Base-by-base conservation (phyloP, 2,888 invertebrate species). In the Cylloceria caligata region DNA sequence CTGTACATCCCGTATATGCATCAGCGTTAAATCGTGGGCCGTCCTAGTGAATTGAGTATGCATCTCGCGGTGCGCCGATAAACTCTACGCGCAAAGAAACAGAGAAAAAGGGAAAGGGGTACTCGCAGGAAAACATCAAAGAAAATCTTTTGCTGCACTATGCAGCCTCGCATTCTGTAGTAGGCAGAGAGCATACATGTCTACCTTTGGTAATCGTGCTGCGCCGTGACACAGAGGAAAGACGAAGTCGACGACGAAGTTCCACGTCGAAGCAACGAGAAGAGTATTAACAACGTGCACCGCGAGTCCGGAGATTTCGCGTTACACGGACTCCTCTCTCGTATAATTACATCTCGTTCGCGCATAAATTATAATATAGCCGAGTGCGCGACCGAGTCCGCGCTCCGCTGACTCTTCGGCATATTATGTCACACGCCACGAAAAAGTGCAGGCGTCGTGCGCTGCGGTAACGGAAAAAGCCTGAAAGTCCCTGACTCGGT, bases 271-370 rank as follows among this genome's bases (percentile, higher is more conserved):
- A 21, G 24, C 24, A 7, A 19, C 49, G 49, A 9, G n/a, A n/a
- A 42, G 7, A 9, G 11, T 13, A 42, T 11, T 9, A 9, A 2
- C 4, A 49, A 45, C 21, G 16, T 21, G 30, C 24, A 6, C 9
- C 62, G 3, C 0, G 39, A 55, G 7, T 5, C 9, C 19, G 52
- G 39, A 6, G 52, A 42, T 13, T 39, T 42, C 55, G 19, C 45
- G 42, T 39, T 62, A 62, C 60, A 57, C 34, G 21, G 16, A 27
- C 69, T 36, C 45, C 30, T 57, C 36, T 13, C 39, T 34, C 69
- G 39, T 39, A 57, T 45, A 60, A 71, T 71, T 71, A 30, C 57
- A 71, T 60, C 30, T 71, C 60, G 45, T 71, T 71, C 60, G 57
- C 24, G 42, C 57, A 71, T 71, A 71, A 71, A 71, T 71, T 71